phyloP scores from a whole-genome alignment of 1,140 invertebrate species.

The Zaprionus inermis region DNA sequence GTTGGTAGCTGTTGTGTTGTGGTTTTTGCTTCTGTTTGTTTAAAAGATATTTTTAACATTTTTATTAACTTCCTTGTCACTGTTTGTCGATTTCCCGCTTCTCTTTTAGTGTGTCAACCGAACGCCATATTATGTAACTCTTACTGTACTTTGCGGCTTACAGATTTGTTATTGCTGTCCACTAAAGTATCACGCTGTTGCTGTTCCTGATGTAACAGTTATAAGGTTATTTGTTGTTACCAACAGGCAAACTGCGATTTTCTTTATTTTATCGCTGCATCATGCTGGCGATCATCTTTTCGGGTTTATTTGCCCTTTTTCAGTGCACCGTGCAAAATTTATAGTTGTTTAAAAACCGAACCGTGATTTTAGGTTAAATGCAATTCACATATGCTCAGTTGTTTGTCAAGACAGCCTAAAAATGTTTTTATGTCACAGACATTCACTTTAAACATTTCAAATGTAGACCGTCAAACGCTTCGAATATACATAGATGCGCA shows the following conservation, averaged over 20 bases:
- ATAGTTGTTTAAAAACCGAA: conserved; percentile 56
- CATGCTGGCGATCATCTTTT: conserved; percentile 33
- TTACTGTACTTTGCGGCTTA: conserved; percentile 74
- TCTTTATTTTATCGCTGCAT: conserved; percentile 67
- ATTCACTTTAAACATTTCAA: background rate
- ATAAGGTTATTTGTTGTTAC: conserved; percentile 66
- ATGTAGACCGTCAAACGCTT: background rate
- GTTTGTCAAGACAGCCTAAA: background rate
- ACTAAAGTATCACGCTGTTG: conserved; percentile 11
- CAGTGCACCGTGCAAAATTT: conserved; percentile 58
- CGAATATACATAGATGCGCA: no score
- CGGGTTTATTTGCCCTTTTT: conserved; percentile 34
- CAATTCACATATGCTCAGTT: conserved; percentile 19
- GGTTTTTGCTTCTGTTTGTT: conserved; percentile 31
- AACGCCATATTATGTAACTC: conserved; percentile 68
- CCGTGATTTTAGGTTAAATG: conserved; percentile 68
- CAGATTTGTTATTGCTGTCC: conserved; percentile 40
- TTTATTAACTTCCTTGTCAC: conserved; percentile 63
- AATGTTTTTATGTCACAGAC: background rate
- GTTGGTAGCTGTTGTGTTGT: conserved; percentile 21
- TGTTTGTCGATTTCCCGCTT: conserved; percentile 53
- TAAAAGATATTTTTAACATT: conserved; percentile 66
- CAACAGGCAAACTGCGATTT: conserved; percentile 70
- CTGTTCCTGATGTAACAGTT: conserved; percentile 18
- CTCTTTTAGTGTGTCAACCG: conserved; percentile 24